phyloP scores from a whole-genome alignment of 2,113 vertebrate genomes.

The Catharus fuscescens region DNA sequence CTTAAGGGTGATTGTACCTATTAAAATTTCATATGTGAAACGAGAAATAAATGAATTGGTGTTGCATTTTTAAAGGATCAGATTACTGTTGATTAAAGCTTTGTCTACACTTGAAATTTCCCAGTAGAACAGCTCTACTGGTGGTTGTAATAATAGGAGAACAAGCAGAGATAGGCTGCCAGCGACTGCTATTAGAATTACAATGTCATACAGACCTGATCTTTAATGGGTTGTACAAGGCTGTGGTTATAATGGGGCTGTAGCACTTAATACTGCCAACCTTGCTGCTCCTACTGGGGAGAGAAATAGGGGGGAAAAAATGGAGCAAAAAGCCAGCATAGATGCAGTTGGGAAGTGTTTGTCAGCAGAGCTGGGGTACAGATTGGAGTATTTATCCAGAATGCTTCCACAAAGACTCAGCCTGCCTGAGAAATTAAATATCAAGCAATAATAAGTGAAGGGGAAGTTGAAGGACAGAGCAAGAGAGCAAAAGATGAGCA shows the following conservation, averaged over 20 bases:
- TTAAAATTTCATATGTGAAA: constrained; percentile 70
- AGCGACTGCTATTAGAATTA: constrained; percentile 27
- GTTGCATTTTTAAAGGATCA: constrained; percentile 72
- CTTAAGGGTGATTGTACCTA: constrained; percentile 71
- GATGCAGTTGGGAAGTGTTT: neutral
- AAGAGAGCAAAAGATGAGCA: neutral
- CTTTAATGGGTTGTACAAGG: constrained; percentile 32
- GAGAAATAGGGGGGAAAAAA: neutral
- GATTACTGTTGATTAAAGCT: constrained; percentile 72
- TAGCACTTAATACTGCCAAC: neutral
- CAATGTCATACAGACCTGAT: constrained; percentile 34
- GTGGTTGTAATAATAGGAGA: constrained; percentile 54
- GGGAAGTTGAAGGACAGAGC: neutral
- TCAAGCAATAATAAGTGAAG: neutral
- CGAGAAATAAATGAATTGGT: constrained; percentile 69
- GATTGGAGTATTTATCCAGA: neutral
- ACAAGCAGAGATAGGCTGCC: constrained; percentile 52
- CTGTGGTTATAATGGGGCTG: neutral
- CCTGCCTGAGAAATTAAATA: neutral
- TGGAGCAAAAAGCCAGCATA: neutral
- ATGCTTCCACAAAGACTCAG: neutral
- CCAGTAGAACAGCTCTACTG: constrained; percentile 55
- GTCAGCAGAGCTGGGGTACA: neutral
- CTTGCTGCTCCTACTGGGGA: neutral
- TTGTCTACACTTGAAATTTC: constrained; percentile 70